Evolutionary conservation across 2,797 vertebrate genomes (phyloP).

Genomic region (Chiloscyllium punctatum): DNA sequence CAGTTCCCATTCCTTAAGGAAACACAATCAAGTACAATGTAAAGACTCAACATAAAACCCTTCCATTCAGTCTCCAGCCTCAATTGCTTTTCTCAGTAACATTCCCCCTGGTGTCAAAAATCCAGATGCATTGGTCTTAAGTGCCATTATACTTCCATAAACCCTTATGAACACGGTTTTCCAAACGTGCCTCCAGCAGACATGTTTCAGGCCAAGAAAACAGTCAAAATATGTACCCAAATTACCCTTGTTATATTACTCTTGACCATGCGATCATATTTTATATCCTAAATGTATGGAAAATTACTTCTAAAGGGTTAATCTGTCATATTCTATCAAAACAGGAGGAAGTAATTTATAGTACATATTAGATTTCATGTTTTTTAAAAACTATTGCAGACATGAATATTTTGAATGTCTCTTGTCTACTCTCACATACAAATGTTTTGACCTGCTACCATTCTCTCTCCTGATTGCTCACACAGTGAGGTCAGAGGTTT

Average conservation of each 20-base stretch:
- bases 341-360: no score
- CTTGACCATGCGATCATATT: no score
- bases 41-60: not conserved
- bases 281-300: no score
- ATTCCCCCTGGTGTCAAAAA: not conserved
- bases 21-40: not conserved
- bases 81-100: not conserved
- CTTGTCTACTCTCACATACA: not conserved
- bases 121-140: not conserved
- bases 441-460: not conserved
- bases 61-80: not conserved
- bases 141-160: not conserved
- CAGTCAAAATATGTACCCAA: not conserved
- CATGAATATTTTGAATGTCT: not conserved
- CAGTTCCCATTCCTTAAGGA: not conserved
- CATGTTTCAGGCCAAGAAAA: not conserved
- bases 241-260: not conserved
- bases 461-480: not conserved
- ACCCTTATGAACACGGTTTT: not conserved
- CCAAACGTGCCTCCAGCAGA: not conserved
- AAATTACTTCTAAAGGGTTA: no score
- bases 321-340: no score
- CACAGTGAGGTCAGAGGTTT: not conserved
- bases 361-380: not conserved
- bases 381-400: not conserved